Evolutionary conservation across 1,140 invertebrate genomes (phyloP).

Genomic region (Halyomorpha halys): DNA sequence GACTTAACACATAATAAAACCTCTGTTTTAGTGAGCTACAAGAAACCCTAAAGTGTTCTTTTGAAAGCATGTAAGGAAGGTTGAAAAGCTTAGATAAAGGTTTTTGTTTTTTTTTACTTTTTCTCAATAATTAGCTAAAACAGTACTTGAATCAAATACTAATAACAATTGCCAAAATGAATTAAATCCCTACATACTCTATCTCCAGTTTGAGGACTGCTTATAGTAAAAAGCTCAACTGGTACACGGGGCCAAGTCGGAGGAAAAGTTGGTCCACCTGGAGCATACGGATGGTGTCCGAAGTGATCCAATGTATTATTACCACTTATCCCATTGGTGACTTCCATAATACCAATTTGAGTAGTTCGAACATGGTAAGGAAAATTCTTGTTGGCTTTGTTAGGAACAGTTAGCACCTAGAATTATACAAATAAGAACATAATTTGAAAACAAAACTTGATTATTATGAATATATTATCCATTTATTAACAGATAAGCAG

Average conservation of each 20-base stretch:
- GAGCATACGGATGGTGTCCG: conserved; percentile 51
- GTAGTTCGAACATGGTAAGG: conserved; percentile 77
- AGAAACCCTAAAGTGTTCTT: no score
- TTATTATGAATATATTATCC: no score
- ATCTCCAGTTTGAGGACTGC: conserved; percentile 27
- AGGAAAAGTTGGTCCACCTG: conserved; percentile 32
- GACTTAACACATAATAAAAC: no score
- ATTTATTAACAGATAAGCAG: no score
- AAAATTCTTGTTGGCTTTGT: conserved; percentile 72
- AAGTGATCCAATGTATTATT: conserved; percentile 48
- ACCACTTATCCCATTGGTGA: conserved; percentile 37
- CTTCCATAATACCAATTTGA: conserved; percentile 60
- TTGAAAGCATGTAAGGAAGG: no score
- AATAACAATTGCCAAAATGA: background rate
- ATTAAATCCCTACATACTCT: background rate
- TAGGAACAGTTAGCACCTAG: conserved; percentile 66
- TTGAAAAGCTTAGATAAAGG: no score
- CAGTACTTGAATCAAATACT: background rate
- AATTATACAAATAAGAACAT: conserved; percentile 30
- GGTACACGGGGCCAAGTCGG: conserved; percentile 33
- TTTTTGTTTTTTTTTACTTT: no score
- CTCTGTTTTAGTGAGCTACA: no score
- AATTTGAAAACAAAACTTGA: no score
- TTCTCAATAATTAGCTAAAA: background rate
- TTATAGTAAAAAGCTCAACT: conserved; percentile 39